These are phyloP conservation scores for Crenichthys baileyi DNA, from an alignment of 2,797 vertebrate species.

Conservation along the genomic window DNA sequence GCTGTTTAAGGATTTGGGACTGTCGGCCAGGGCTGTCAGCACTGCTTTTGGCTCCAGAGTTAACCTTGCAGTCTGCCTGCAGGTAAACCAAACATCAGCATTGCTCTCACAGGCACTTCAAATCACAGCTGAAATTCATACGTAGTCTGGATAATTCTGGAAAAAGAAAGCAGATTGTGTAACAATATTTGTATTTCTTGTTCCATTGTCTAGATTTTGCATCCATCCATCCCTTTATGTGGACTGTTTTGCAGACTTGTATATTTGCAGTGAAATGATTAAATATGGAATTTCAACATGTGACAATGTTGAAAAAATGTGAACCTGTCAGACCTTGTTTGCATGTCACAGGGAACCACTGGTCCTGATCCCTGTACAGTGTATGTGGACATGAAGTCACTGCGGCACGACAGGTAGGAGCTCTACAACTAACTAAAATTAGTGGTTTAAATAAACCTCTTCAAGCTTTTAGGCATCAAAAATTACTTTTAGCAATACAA, in stretches of 20 bases:
- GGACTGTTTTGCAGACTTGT: neutral
- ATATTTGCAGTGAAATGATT: neutral
- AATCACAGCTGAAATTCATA: neutral
- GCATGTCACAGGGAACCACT: slow-evolving; percentile 89
- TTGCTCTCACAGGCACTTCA: neutral
- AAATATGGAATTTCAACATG: neutral
- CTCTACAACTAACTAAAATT: neutral
- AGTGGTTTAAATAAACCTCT: neutral
- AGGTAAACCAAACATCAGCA: slow-evolving; percentile 79
- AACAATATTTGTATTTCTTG: neutral
- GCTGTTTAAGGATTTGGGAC: slow-evolving; percentile 95
- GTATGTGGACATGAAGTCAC: slow-evolving; percentile 97
- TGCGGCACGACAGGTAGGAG: slow-evolving; percentile 94
- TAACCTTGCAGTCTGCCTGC: slow-evolving; percentile 95
- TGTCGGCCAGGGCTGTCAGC: slow-evolving; percentile 94
- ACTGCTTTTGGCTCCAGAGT: slow-evolving; percentile 98
- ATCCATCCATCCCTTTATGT: neutral
- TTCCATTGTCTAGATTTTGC: neutral
- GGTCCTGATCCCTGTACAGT: slow-evolving; percentile 98
- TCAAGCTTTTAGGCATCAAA: neutral
- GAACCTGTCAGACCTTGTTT: slow-evolving; percentile 44
- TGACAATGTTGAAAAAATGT: neutral
- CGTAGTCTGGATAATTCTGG: neutral
- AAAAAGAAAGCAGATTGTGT: too few species aligned
- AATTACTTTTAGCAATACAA: neutral